Base-by-base conservation (phyloP, 2,113 vertebrate genomes). In the Perognathus longimembris region DNA sequence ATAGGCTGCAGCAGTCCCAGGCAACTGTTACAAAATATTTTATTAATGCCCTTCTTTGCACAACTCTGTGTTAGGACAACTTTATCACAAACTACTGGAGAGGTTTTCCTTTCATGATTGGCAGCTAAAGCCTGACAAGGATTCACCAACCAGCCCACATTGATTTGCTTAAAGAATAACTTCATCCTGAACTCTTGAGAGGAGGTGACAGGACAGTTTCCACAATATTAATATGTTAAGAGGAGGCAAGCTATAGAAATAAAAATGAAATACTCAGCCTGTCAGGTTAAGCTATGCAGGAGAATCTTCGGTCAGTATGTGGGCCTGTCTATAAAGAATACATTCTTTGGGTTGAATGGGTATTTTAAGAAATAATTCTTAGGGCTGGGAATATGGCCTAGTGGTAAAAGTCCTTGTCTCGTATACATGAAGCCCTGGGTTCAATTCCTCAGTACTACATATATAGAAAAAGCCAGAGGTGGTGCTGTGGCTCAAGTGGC, bases 201-300 rank as follows among this genome's bases (percentile, higher is more conserved):
- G 74, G 3, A 73, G 30, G 45, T 77, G 61, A 91, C 40, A 84
- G 76, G 5, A 82, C 7, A 70, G 9, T 59, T 83, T 70, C 30
- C 34, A 86, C 28, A 64, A 7, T 83, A 66, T 80, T 91, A 63
- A 81, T 84, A 91, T 70, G 85, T 84, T 96, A 89, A 69, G 32
- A 86, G 67, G 89, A 91, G 20, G 22, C 22, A 63, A 80, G 34
- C 40, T 40, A 81, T 74, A 10, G 28, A 28, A 79, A 30, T 86
- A 71, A 15, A 91, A 76, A 30, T 76, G 6, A 92, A 94, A 92
- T 79, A 45, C n/a, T 76, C 42, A 95, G 11, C 11, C 12, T 80
- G 61, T 77, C 80, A 91, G 67, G 5, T n/a, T 92, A 79, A 92
- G 79, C 61, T 73, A 93, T 92, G 38, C 34, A 74, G 36, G 17